phyloP scores from a whole-genome alignment of 2,888 invertebrate genomes.

The Microctonus aethiopoides region DNA sequence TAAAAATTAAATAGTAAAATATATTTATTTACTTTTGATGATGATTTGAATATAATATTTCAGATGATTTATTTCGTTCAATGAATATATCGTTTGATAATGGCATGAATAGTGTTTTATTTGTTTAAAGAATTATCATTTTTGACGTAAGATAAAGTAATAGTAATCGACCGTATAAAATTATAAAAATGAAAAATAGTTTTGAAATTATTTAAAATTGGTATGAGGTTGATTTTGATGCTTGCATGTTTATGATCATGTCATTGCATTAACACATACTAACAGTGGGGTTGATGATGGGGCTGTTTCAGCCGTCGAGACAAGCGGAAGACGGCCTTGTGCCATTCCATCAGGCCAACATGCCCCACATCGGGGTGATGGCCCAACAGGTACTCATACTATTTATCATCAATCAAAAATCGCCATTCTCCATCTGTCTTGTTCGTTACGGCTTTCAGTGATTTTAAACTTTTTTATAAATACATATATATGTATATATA shows the following conservation, averaged over 20 bases:
- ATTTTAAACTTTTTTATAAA: conserved; percentile 21
- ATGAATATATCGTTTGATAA: background rate
- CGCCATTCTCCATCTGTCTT: conserved; percentile 58
- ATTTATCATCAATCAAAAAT: conserved; percentile 41
- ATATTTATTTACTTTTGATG: background rate
- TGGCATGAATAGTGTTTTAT: background rate
- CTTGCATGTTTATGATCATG: conserved; percentile 52
- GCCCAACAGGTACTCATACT: conserved; percentile 65
- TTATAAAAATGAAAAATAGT: background rate
- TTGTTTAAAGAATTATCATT: background rate
- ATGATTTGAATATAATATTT: background rate
- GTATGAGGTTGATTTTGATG: conserved; percentile 45
- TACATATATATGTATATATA: conserved; percentile 10
- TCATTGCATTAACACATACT: conserved; percentile 55
- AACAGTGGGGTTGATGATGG: conserved; percentile 61
- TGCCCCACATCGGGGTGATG: conserved; percentile 75
- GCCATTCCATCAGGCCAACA: conserved; percentile 70
- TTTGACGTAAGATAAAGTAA: background rate
- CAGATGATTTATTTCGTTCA: background rate
- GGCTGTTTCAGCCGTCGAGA: conserved; percentile 69
- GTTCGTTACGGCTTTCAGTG: conserved; percentile 44
- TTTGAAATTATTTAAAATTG: background rate
- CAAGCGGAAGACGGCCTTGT: conserved; percentile 72
- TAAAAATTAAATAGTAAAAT: background rate
- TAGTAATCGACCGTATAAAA: background rate